A percentile compares a stretch with the other conserved stretches of the same genome.
These are phyloP conservation scores for Dasypogon diadema DNA, from an alignment of 2,888 invertebrate genomes.

Conservation along the genomic window DNA sequence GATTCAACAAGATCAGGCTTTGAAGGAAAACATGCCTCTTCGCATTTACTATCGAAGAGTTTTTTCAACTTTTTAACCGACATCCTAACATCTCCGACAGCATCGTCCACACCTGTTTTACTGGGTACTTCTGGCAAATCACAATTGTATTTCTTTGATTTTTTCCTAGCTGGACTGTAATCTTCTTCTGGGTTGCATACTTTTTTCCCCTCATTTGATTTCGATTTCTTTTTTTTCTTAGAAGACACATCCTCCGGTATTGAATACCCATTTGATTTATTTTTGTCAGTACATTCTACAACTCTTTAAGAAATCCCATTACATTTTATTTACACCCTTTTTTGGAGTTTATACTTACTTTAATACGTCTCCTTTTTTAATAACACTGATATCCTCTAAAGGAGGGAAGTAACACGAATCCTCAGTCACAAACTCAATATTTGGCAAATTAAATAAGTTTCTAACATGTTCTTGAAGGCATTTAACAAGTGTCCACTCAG, in stretches of 20 bases:
- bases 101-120: too few relatives aligned
- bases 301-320: too few relatives aligned
- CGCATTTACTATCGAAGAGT: neutral
- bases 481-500: slow-evolving; percentile 43
- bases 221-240: neutral
- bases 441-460: slow-evolving; percentile 38
- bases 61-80: slow-evolving; percentile 22
- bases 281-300: too few relatives aligned
- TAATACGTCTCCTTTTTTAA: neutral
- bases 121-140: neutral
- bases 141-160: neutral
- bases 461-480: slow-evolving; percentile 45
- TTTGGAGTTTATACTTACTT: neutral
- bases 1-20: neutral
- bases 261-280: too few relatives aligned
- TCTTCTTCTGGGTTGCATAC: neutral
- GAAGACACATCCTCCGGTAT: neutral
- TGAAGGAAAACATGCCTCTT: neutral
- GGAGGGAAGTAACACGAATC: slow-evolving; percentile 41
- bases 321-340: too few relatives aligned
- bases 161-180: neutral
- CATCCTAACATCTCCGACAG: neutral
- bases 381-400: slow-evolving; percentile 3
- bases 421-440: slow-evolving; percentile 18
- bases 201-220: neutral